Evolutionary conservation across 2,797 vertebrate species (phyloP).

Genomic region (Philypnodon macrostomus): DNA sequence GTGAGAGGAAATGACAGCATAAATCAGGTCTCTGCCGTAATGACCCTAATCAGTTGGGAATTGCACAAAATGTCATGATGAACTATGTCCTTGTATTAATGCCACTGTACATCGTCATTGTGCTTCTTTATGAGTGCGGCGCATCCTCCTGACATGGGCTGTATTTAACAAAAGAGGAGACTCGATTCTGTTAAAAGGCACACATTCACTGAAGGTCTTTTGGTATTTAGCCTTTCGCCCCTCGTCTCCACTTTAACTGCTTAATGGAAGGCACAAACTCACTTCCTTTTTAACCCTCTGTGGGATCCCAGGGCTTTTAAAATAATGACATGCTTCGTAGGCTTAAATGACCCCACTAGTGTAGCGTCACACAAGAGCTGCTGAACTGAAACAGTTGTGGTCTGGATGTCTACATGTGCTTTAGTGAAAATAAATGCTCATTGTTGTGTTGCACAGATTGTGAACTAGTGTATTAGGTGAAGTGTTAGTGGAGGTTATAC

Average conservation of each 20-base stretch:
- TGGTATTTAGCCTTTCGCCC: conserved; percentile 88
- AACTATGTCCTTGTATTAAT: conserved; percentile 99
- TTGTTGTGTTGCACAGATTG: conserved; percentile 4
- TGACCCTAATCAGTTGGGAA: conserved; percentile 99
- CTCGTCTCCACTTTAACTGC: conserved; percentile 91
- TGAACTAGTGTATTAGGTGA: conserved; percentile 17
- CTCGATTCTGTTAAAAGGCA: conserved; percentile 93
- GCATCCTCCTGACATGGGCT: conserved; percentile 96
- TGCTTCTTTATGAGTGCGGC: conserved; percentile 96
- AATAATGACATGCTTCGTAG: conserved; percentile 56
- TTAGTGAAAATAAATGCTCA: conserved; percentile 29
- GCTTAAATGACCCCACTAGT: conserved; percentile 29
- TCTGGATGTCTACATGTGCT: conserved; percentile 3
- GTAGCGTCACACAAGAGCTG: conserved; percentile 7
- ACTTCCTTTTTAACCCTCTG: conserved; percentile 51
- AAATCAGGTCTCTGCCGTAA: conserved; percentile 99
- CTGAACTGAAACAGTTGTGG: conserved; percentile 4
- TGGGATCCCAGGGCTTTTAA: conserved; percentile 44
- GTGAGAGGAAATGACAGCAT: conserved; percentile 99
- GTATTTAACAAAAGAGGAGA: conserved; percentile 97
- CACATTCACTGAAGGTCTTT: conserved; percentile 90
- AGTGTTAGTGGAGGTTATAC: conserved; percentile 55
- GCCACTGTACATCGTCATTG: conserved; percentile 99
- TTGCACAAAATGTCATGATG: conserved; percentile 99
- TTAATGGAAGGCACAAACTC: conserved; percentile 79